phyloP scores from a whole-genome alignment of 2,797 vertebrate species.

The Phylloscopus collybita region DNA sequence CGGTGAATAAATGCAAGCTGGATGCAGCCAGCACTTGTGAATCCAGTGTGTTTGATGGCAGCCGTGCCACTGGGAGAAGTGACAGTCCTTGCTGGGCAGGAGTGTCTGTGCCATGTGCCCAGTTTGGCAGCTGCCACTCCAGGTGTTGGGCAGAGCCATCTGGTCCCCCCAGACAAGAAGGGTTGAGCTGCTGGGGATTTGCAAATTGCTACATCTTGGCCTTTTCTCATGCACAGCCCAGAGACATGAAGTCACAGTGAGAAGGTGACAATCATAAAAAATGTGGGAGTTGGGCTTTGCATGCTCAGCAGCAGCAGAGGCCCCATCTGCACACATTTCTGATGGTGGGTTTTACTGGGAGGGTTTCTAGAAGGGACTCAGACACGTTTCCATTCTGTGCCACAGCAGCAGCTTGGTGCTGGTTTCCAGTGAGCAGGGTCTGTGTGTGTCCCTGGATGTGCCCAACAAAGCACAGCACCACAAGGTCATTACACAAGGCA shows the following conservation, averaged over 20 bases:
- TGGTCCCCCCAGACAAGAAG: too few species aligned
- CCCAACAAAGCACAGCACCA: neutral
- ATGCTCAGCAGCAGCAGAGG: neutral
- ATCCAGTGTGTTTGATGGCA: too few species aligned
- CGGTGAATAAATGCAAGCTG: neutral
- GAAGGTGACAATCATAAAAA: neutral
- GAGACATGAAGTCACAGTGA: neutral
- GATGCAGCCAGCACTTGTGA: neutral
- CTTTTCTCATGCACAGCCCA: too few species aligned
- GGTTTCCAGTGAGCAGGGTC: neutral
- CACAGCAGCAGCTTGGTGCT: neutral
- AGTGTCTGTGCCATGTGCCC: neutral
- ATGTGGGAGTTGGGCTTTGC: neutral
- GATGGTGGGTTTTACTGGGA: neutral
- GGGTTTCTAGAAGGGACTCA: neutral
- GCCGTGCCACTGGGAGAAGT: neutral
- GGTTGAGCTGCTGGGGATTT: neutral
- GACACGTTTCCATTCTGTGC: neutral
- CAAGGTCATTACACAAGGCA: neutral
- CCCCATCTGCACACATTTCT: rapidly evolving
- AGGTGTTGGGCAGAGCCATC: neutral
- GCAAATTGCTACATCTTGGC: too few species aligned
- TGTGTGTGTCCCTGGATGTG: neutral
- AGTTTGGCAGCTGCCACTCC: neutral
- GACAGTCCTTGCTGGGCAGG: neutral